phyloP scores from a whole-genome alignment of 2,888 invertebrate genomes.

The Disparrhopalites patrizii region DNA sequence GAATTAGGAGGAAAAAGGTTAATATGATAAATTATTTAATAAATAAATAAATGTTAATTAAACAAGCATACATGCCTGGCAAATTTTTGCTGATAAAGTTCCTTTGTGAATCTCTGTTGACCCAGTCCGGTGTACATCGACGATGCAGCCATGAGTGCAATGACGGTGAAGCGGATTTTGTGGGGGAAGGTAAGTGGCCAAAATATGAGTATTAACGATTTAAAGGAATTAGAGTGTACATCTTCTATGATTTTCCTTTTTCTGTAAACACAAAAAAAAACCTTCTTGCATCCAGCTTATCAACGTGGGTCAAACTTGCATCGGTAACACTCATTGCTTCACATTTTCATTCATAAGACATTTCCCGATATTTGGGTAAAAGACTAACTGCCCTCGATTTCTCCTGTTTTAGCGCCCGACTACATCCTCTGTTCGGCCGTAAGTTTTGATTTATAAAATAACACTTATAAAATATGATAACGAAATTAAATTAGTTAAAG shows the following conservation, averaged over 20 bases:
- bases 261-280: too few species aligned
- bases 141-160: slow-evolving; percentile 68
- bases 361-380: too few species aligned
- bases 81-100: too few species aligned
- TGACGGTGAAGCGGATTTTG: slow-evolving; percentile 69
- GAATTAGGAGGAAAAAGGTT: slow-evolving; percentile 84
- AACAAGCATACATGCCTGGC: too few species aligned
- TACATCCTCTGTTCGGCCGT: slow-evolving; percentile 16
- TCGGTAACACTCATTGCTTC: not conserved
- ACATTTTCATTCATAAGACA: not conserved
- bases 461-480: not conserved
- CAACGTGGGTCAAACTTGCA: slow-evolving; percentile 15
- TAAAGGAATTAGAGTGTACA: not conserved
- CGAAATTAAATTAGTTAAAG: not conserved
- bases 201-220: too few species aligned
- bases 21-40: not conserved
- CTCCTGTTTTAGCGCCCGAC: slow-evolving; percentile 12
- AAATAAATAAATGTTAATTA: not conserved
- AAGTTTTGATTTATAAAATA: not conserved
- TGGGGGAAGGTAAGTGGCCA: slow-evolving; percentile 98
- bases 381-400: too few species aligned
- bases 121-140: slow-evolving; percentile 89
- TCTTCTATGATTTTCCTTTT: not conserved
- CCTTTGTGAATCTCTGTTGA: too few species aligned
- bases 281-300: not conserved